Evolutionary conservation across 2,113 vertebrate species (phyloP), one percentile per base, ranked within the genome.

Genomic region (Ammodytes dubius): DNA sequence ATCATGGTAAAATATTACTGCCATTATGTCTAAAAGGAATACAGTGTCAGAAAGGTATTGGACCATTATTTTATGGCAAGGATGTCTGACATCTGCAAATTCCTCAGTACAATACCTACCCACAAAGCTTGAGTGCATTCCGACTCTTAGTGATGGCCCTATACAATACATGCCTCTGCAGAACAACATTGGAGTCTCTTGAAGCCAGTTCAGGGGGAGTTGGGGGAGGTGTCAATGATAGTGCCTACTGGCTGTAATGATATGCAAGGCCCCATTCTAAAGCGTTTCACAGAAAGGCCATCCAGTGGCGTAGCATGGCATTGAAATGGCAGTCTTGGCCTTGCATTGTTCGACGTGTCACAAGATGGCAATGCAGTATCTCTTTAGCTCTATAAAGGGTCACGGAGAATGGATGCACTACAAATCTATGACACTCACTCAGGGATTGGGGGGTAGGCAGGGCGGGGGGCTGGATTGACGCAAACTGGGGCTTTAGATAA

Each of bases 321-420:
- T 94, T 92, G 87, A 87, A 43, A 86, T 92, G 94, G 95, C 95
- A 95, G 91, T 82, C 83, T 89, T 95, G 92, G 89, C 94, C 89
- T 91, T 87, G 87, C 88, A 92, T 95, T 96, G 94, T 95, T 89
- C 90, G 89, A 93, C 89, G 92, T 89, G 58, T 84, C 88, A 86
- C 82, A 96, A 94, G 92, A 94, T 89, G 92, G 91, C 88, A 86
- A 95, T 81, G 85, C 89, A 86, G 86, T 84, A 87, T 87, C 83
- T 89, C 75, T 92, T 86, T 84, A 92, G 90, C 88, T 94, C 88
- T 81, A 27, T 90, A 87, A 87, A 96, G 93, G 27, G 89, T 93
- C 92, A 93, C 70, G 85, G 65, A 72, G 78, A 77, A 88, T 67
- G 88, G 90, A 93, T 94, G 88, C 85, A 81, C 86, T 88, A 71